Conservation (phyloP, 1,140 invertebrate genomes). For the Drosophila malerkotliana region DNA sequence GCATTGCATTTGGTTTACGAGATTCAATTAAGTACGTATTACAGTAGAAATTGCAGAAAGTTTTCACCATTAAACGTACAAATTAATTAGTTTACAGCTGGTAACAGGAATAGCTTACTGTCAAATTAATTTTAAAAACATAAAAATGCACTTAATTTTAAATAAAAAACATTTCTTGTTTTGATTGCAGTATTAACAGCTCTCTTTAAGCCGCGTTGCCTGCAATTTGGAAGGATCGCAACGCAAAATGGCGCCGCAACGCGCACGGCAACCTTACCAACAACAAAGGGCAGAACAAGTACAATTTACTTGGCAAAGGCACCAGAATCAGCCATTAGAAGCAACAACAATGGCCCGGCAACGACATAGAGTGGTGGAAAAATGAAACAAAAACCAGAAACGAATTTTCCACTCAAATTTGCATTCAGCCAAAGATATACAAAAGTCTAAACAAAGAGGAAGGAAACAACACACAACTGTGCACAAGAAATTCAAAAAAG, state of each 20-base stretch:
- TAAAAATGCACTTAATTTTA: neutral
- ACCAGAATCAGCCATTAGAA: slow-evolving; percentile 36
- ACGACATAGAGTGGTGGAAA: slow-evolving; percentile 50
- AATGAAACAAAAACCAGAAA: slow-evolving; percentile 66
- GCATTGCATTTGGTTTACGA: slow-evolving; percentile 36
- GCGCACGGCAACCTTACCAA: slow-evolving; percentile 27
- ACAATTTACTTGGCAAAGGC: slow-evolving; percentile 23
- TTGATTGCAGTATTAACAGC: slow-evolving; percentile 38
- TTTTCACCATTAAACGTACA: slow-evolving; percentile 8
- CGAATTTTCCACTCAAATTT: slow-evolving; percentile 54
- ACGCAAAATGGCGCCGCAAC: slow-evolving; percentile 55
- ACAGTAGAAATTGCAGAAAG: neutral
- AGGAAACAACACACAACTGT: slow-evolving; percentile 27
- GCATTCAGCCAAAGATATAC: slow-evolving; percentile 49
- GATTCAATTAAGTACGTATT: slow-evolving; percentile 55
- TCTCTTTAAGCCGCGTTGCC: slow-evolving; percentile 21
- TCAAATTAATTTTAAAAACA: neutral
- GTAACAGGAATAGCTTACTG: neutral
- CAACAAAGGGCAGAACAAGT: slow-evolving; percentile 23
- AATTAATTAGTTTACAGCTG: slow-evolving; percentile 11
- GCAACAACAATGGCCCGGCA: slow-evolving; percentile 44
- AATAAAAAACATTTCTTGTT: neutral
- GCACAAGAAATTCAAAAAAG: slow-evolving; percentile 26
- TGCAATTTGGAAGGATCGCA: slow-evolving; percentile 29
- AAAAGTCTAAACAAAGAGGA: slow-evolving; percentile 52